These are phyloP conservation scores for Cyprinodon diabolis DNA, from an alignment of 2,797 vertebrate species.

Conservation along the genomic window DNA sequence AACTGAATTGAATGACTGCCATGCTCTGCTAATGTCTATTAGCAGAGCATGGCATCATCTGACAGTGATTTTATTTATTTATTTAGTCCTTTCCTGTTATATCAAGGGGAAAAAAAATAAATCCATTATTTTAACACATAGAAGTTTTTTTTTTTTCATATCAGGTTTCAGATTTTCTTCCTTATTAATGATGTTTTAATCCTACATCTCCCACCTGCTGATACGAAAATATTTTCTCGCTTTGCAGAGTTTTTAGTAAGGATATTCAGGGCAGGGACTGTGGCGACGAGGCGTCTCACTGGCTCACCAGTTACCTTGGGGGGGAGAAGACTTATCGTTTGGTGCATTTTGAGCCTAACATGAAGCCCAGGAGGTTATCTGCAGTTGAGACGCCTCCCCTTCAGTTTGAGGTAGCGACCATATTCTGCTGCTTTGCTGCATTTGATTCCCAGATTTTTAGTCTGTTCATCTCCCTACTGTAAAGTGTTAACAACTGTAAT, in stretches of 20 bases:
- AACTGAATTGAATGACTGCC: no score
- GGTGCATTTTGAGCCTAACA: constrained; percentile 89
- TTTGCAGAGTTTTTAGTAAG: constrained; percentile 83
- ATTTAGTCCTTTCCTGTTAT: no score
- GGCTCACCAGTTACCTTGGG: constrained; percentile 86
- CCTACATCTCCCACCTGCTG: no score
- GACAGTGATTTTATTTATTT: no score
- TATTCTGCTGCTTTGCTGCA: no score
- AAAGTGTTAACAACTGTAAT: not conserved
- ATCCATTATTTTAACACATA: no score
- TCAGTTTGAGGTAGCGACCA: constrained; percentile 76
- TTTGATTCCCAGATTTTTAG: not conserved
- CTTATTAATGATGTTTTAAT: no score
- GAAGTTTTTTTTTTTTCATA: no score
- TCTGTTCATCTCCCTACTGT: not conserved
- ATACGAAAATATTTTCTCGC: constrained; percentile 14
- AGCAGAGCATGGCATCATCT: no score
- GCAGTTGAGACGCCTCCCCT: constrained; percentile 59
- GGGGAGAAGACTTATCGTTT: constrained; percentile 80
- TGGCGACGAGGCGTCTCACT: constrained; percentile 85
- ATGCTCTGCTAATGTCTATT: no score
- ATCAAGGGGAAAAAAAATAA: no score
- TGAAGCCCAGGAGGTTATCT: constrained; percentile 78
- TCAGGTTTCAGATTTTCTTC: no score
- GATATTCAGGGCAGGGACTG: constrained; percentile 92